phyloP scores from a whole-genome alignment of 2,113 vertebrate genomes.

The Sinocyclocheilus rhinocerous region DNA sequence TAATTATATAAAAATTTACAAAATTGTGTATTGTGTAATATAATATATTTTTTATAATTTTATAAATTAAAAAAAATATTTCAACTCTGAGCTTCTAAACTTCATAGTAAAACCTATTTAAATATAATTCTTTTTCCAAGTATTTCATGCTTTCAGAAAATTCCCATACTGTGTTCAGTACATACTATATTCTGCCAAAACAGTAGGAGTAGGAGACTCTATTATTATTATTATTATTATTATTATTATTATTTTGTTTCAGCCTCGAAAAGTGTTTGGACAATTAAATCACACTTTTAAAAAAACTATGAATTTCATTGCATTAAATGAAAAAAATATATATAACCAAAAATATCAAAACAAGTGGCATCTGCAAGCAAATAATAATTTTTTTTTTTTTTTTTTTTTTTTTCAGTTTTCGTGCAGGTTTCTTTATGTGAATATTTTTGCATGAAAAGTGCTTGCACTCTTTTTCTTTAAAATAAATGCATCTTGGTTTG shows the following conservation, averaged over 20 bases:
- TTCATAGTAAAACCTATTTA: too few species aligned
- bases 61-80: too few species aligned
- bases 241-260: too few species aligned
- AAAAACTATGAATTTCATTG: neutral
- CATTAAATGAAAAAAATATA: neutral
- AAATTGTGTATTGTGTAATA: neutral
- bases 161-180: neutral
- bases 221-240: neutral
- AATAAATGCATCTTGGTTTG: neutral
- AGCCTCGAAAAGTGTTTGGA: neutral
- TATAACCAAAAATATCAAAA: neutral
- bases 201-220: neutral
- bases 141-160: neutral
- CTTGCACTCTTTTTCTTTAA: neutral
- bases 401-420: too few species aligned
- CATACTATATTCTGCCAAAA: neutral
- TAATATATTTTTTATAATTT: neutral
- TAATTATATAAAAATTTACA: neutral
- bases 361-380: neutral
- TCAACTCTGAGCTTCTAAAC: too few species aligned
- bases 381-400: neutral
- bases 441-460: neutral
- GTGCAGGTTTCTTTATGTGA: neutral
- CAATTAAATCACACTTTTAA: neutral
- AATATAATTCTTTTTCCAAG: neutral